phyloP scores from a whole-genome alignment of 2,797 vertebrate species.

The Lepus townsendii region DNA sequence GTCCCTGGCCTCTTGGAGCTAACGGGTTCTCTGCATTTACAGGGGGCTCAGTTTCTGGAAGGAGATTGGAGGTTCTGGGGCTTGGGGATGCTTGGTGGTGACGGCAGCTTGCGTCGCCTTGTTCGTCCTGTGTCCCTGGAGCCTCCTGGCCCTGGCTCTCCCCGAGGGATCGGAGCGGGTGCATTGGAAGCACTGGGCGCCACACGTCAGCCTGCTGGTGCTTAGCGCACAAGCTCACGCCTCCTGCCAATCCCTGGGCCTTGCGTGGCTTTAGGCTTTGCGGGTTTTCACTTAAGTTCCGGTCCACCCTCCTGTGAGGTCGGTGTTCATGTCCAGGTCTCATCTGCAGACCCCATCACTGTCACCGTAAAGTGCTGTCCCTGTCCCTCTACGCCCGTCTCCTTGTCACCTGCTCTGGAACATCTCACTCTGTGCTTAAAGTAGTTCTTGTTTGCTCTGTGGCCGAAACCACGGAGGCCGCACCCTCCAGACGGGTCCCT shows the following conservation, averaged over 20 bases:
- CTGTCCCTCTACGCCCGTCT: too few relatives aligned
- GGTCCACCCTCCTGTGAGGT: not conserved
- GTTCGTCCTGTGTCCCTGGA: rapidly evolving
- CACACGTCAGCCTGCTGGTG: not conserved
- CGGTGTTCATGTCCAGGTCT: not conserved
- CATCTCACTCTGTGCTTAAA: rapidly evolving
- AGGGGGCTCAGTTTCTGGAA: not conserved
- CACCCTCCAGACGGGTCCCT: not conserved
- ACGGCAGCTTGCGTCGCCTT: rapidly evolving
- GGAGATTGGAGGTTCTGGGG: not conserved
- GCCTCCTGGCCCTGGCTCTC: not conserved
- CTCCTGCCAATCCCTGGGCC: not conserved
- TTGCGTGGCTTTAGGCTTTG: not conserved
- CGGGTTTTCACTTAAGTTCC: not conserved
- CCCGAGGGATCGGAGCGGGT: not conserved
- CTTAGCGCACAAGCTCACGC: not conserved
- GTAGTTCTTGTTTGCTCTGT: not conserved
- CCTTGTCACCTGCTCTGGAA: not conserved
- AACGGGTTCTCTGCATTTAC: too few relatives aligned
- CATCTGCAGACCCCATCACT: not conserved
- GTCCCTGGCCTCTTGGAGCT: rapidly evolving
- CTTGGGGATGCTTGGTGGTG: not conserved
- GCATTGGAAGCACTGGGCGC: not conserved
- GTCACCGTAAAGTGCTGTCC: not conserved
- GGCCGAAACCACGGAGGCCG: rapidly evolving